A percentile compares a stretch with the other conserved stretches of the same genome.
Conservation (phyloP, 2,797 vertebrate genomes). For the Schizopygopsis malacanthus region DNA sequence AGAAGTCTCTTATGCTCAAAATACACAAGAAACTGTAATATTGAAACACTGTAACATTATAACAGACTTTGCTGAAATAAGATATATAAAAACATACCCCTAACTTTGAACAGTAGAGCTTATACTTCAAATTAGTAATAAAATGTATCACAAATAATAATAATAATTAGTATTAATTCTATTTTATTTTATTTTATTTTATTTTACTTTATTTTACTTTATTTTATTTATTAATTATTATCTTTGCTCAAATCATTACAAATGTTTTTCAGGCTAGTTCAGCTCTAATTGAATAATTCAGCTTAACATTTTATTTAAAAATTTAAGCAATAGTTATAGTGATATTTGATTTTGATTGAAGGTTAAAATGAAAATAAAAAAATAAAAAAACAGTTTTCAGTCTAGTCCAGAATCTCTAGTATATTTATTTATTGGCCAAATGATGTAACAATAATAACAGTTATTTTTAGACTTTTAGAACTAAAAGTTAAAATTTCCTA, state of each 20-base stretch:
- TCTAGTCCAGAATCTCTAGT: too few species aligned
- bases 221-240: background rate
- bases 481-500: background rate
- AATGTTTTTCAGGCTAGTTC: background rate
- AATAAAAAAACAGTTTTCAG: too few species aligned
- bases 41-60: background rate
- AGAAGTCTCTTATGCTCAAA: background rate
- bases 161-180: too few species aligned
- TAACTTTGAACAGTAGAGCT: background rate
- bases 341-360: background rate
- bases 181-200: rapidly evolving
- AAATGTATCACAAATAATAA: background rate
- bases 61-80: background rate
- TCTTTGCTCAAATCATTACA: background rate
- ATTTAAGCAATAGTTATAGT: background rate
- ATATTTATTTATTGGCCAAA: too few species aligned
- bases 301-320: background rate
- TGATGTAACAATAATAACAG: too few species aligned
- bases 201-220: rapidly evolving
- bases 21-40: background rate
- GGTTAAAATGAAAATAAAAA: too few species aligned
- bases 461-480: too few species aligned
- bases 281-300: background rate
- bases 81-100: too few species aligned
- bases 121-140: background rate